These are phyloP conservation scores for Athalia rosae DNA, from an alignment of 2,888 invertebrate species.

Conservation along the genomic window DNA sequence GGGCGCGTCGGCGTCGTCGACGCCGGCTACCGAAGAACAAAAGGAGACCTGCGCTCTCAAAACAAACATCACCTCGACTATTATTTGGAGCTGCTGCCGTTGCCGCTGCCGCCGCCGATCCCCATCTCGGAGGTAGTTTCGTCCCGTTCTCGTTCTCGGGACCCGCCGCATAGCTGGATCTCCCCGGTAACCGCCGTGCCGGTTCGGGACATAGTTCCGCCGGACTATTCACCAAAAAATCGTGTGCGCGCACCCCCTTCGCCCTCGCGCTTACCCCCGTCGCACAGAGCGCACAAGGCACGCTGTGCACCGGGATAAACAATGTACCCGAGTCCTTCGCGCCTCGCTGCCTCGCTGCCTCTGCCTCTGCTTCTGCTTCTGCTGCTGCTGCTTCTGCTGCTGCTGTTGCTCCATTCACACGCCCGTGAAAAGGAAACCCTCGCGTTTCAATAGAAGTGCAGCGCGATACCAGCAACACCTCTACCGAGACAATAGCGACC, in stretches of 20 bases:
- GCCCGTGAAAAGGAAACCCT: slow-evolving; percentile 65
- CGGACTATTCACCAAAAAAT: slow-evolving; percentile 37
- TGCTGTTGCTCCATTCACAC: slow-evolving; percentile 61
- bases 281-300: background rate
- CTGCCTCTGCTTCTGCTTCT: background rate
- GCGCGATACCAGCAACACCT: slow-evolving; percentile 44
- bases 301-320: slow-evolving; percentile 20
- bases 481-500: slow-evolving; percentile 31
- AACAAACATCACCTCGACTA: slow-evolving; percentile 67
- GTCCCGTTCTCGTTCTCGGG: no score
- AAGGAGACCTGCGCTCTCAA: slow-evolving; percentile 69
- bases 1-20: slow-evolving; percentile 56
- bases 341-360: background rate
- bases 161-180: no score
- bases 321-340: slow-evolving; percentile 6
- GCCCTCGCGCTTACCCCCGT: background rate
- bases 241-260: background rate
- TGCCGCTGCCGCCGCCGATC: background rate
- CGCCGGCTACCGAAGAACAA: slow-evolving; percentile 67
- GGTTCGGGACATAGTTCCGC: slow-evolving; percentile 16
- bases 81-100: slow-evolving; percentile 46
- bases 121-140: no score
- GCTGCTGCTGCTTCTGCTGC: slow-evolving; percentile 3
- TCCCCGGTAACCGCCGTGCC: background rate
- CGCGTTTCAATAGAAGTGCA: slow-evolving; percentile 32